Base-by-base conservation (phyloP, 2,888 invertebrate species). In the Harmothoe impar region DNA sequence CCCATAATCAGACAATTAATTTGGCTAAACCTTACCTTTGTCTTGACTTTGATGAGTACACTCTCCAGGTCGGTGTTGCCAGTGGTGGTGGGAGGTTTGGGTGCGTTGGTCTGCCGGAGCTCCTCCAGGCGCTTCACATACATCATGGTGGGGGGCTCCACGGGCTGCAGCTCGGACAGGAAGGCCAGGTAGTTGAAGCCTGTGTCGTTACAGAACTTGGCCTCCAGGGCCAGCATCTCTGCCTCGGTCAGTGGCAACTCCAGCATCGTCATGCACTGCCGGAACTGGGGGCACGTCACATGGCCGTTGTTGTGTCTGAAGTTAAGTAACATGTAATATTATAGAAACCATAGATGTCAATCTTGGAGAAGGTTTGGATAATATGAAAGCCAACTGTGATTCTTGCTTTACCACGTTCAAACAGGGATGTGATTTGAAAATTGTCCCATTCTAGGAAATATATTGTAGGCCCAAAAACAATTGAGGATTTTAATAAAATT, bases 231-330 rank as follows among this genome's bases (percentile, higher is more conserved):
- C 31, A 93, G 93, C 94, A 95, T 94, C 91, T 95, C 95, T 17
- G 93, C 93, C 89, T 94, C 94, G 20, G 93, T 93, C 81, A 94
- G 92, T 78, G 94, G 94, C 23, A 96, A 93, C 78, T 95, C 95
- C 43, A 95, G 91, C 93, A 95, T 95, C 7, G 94, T 95, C 92
- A 96, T 93, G 89, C 94, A 94, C 91, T 96, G 96, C 12, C 95
- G 94, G 94, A 96, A 96, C 93, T 96, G 95, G 5, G 93, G 90
- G 23, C 93, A 92, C 0, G 95, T 96, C 62, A 96, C 94, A 92
- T 96, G 95, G 62, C 95, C 95, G 93, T 95, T 95, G 93, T 96
- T 96, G 92, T 95, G 95, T 91, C 96, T 95, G 93, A 52, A 92
- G 62, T 62, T 15, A 62, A 10, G 10, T 3, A 10, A 43, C 3